phyloP scores from a whole-genome alignment of 2,113 vertebrate species.

The Empidonax traillii region DNA sequence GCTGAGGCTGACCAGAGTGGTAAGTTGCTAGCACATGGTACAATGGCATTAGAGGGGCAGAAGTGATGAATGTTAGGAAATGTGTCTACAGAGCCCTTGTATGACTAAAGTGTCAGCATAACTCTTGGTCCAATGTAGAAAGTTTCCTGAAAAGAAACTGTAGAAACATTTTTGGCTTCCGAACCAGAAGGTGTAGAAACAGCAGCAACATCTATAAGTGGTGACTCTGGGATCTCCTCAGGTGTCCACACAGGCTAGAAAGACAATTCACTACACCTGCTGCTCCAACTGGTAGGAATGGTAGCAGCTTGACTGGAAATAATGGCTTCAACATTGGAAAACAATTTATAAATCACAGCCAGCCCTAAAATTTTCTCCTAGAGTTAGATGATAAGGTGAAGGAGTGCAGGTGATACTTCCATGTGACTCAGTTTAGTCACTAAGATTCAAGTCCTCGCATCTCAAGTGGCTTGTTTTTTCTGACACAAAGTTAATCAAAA shows the following conservation, averaged over 20 bases:
- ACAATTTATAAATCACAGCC: background rate
- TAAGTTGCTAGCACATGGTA: background rate
- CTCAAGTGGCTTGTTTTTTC: background rate
- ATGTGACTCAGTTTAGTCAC: background rate
- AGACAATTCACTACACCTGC: background rate
- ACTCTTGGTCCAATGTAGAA: background rate
- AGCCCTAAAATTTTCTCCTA: background rate
- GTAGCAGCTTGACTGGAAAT: background rate
- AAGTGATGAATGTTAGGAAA: background rate
- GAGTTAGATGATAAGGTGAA: background rate
- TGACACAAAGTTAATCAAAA: background rate
- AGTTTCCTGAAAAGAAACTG: background rate
- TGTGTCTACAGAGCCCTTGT: background rate
- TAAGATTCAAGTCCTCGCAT: background rate
- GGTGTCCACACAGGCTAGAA: background rate
- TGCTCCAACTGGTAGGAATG: rapidly evolving
- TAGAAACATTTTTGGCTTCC: background rate
- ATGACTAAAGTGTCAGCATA: background rate
- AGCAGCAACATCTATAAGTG: background rate
- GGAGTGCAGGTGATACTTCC: background rate
- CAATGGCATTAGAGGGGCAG: background rate
- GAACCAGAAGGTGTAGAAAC: background rate
- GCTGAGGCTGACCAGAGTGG: background rate
- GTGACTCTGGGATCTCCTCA: background rate
- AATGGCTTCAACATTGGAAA: background rate